A percentile compares a stretch with the other conserved stretches of the same genome.
Evolutionary conservation across 1,140 invertebrate species (phyloP).

Genomic region (Tetragnatha versicolor): DNA sequence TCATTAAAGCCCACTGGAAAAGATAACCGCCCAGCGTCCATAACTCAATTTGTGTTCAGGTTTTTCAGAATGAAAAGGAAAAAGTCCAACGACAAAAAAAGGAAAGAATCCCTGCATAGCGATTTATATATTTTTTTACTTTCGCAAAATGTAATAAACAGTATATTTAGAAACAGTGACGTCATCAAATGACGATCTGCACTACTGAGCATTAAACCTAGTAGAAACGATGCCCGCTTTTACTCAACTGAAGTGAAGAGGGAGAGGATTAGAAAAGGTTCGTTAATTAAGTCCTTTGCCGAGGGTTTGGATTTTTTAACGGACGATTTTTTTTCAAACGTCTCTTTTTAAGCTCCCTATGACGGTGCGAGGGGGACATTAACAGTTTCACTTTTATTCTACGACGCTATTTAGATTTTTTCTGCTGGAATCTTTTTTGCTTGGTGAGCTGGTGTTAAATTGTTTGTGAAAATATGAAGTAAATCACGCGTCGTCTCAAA

Average conservation of each 20-base stretch:
- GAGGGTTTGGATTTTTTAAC: constrained; percentile 24
- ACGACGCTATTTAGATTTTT: background rate
- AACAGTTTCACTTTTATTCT: too few relatives aligned
- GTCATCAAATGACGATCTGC: constrained; percentile 40
- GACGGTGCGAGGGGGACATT: constrained; percentile 2
- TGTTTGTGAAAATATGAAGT: too few relatives aligned
- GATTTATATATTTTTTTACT: background rate
- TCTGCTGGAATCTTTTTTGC: background rate
- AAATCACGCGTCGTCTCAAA: too few relatives aligned
- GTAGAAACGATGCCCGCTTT: constrained; percentile 32
- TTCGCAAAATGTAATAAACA: constrained; percentile 16
- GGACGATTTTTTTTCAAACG: background rate
- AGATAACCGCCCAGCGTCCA: too few relatives aligned
- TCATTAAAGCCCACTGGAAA: too few relatives aligned
- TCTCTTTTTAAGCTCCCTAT: background rate
- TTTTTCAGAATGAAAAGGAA: too few relatives aligned
- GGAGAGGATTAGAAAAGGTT: constrained; percentile 7
- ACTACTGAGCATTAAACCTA: constrained; percentile 25
- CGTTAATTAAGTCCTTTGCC: constrained; percentile 38
- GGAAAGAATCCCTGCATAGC: background rate
- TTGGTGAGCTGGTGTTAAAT: background rate
- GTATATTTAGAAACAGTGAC: constrained; percentile 20
- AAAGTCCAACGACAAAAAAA: background rate
- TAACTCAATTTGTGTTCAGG: too few relatives aligned
- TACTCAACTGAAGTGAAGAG: constrained; percentile 2